Evolutionary conservation across 35 echinoderm and acorn worm genomes (phyloP), one percentile per base, ranked within the genome.

Genomic region (Apostichopus californicus): DNA sequence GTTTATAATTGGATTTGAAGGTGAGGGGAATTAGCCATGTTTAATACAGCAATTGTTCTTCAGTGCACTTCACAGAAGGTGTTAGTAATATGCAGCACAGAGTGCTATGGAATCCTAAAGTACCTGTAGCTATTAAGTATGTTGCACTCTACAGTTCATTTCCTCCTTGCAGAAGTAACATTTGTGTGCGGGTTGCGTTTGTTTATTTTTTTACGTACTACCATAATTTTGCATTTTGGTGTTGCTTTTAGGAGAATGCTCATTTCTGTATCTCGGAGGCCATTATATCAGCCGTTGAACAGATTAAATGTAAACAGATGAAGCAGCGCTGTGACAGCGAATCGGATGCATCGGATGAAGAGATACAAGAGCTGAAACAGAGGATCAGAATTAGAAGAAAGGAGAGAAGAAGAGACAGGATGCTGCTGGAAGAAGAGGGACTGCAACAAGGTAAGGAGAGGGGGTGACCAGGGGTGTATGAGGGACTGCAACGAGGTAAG

Each of bases 181-280:
- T 3, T 46, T 46, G 34, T 46, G 34, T 46, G 34, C 3, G 34
- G 34, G 34, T 46, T 3, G 34, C 1, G 34, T 46, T 3, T 46
- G 34, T 46, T 46, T 46, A 2, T 46, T 46, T 46, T 46, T 0
- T 46, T 46, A 46, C 34, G 2, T 46, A 46, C 34, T 46, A 46
- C 34, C 34, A 46, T 46, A 46, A 46, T 46, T 46, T 87, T 22
- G 65, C 17, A 14, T 9, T 11, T 87, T 11, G 34, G 21, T 61
- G 10, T 61, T 61, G 7, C 6, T 2, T 61, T 1, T 54, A 98
- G 96, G 96, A 98, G 73, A 98, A 98, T 83, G 96, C 96, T 65
- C 96, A 98, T 78, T 98, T 98, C 77, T 94, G 94, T 77, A 98
- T 98, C 63, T 98, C 96, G 13, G 96, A 98, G 77, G 96, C 96